These are phyloP conservation scores for Callospermophilus lateralis DNA, from an alignment of 2,113 vertebrate genomes.

Conservation along the genomic window DNA sequence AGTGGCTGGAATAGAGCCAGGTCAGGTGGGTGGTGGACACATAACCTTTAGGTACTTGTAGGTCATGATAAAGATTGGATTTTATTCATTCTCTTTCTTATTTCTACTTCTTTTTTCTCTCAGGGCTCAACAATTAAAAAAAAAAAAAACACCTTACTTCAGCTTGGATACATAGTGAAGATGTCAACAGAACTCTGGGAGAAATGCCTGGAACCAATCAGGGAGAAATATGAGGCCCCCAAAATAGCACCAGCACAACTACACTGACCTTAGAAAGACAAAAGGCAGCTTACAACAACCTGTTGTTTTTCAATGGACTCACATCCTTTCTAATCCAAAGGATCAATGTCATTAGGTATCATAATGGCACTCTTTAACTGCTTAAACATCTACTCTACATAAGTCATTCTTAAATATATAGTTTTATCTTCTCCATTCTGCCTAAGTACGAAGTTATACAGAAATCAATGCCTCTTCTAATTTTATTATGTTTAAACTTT, in stretches of 20 bases:
- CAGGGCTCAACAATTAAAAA: neutral
- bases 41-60: neutral
- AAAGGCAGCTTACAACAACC: slow-evolving; percentile 50
- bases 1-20: neutral
- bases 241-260: slow-evolving; percentile 60
- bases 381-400: neutral
- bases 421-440: slow-evolving; percentile 21
- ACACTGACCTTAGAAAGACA: slow-evolving; percentile 46
- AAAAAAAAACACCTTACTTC: neutral
- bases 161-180: slow-evolving; percentile 15
- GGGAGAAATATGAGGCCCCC: slow-evolving; percentile 49
- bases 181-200: slow-evolving; percentile 47
- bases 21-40: neutral
- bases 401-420: slow-evolving; percentile 9
- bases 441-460: neutral
- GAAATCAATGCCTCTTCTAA: slow-evolving; percentile 13
- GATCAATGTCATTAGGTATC: slow-evolving; percentile 41
- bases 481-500: slow-evolving; percentile 18
- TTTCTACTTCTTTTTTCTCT: neutral
- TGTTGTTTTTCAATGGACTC: slow-evolving; percentile 50
- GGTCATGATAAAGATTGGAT: neutral
- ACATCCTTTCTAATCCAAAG: slow-evolving; percentile 70
- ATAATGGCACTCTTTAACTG: slow-evolving; percentile 1
- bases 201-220: slow-evolving; percentile 56
- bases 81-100: slow-evolving; percentile 27